Evolutionary conservation across 2,888 invertebrate species (phyloP).

Genomic region (Platerodrilus igneus): DNA sequence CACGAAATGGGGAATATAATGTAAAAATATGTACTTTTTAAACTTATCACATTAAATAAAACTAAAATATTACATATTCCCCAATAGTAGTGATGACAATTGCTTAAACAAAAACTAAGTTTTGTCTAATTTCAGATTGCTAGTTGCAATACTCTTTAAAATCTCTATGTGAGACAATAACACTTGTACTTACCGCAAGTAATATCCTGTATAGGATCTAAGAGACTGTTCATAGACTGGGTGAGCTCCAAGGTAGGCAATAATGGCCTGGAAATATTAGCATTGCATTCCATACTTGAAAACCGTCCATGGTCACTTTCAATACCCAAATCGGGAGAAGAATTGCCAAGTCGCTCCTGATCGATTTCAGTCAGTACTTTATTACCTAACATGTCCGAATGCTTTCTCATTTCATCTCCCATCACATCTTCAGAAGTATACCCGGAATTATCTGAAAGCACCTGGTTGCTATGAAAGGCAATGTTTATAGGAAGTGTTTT

Average conservation of each 20-base stretch:
- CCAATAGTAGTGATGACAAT: no score
- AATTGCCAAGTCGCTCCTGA: constrained; percentile 46
- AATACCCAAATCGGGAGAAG: constrained; percentile 86
- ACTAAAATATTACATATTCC: no score
- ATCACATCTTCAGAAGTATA: constrained; percentile 49
- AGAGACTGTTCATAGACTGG: constrained; percentile 44
- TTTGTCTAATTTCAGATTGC: background rate
- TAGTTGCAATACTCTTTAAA: background rate
- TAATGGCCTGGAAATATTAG: constrained; percentile 46
- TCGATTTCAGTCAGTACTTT: constrained; percentile 27
- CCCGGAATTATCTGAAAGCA: constrained; percentile 45
- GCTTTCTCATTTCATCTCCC: constrained; percentile 25
- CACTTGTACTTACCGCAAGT: constrained; percentile 35
- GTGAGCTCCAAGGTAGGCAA: constrained; percentile 49
- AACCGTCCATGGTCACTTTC: constrained; percentile 72
- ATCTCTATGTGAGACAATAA: background rate
- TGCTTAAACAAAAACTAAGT: no score
- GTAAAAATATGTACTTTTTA: no score
- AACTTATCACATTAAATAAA: background rate
- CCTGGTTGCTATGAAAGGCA: no score
- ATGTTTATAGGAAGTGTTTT: constrained; percentile 18
- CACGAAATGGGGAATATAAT: no score
- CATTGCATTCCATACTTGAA: constrained; percentile 59
- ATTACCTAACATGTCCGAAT: constrained; percentile 8
- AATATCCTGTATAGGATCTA: constrained; percentile 34